These are phyloP conservation scores for Antigone vipio DNA, from an alignment of 2,113 vertebrate species.

Conservation along the genomic window DNA sequence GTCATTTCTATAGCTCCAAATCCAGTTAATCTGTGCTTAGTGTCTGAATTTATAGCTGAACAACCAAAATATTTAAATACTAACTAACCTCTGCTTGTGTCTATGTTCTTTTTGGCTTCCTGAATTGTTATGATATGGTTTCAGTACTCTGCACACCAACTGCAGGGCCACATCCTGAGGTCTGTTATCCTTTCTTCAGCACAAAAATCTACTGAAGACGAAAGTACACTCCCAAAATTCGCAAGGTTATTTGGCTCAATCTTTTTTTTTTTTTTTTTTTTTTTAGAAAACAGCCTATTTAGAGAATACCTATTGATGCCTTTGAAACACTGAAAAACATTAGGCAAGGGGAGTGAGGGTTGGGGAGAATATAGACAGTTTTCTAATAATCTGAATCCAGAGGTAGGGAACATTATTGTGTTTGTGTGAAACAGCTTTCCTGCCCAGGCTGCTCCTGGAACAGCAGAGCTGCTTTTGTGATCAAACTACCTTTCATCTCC, in stretches of 20 bases:
- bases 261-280: neutral
- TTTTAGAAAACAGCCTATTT: neutral
- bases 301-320: neutral
- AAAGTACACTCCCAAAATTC: neutral
- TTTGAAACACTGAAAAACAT: neutral
- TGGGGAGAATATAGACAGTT: neutral
- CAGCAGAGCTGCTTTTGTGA: neutral
- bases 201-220: neutral
- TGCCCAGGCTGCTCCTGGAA: neutral
- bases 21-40: conserved; percentile 9
- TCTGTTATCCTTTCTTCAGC: neutral
- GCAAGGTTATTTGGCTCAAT: neutral
- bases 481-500: neutral
- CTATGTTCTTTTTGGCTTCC: neutral
- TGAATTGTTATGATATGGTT: neutral
- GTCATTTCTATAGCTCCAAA: conserved; percentile 6
- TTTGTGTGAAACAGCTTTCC: neutral
- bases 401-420: neutral
- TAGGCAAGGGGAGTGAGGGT: neutral
- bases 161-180: neutral
- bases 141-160: neutral
- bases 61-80: conserved; percentile 20
- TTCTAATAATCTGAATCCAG: neutral
- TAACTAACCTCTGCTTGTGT: neutral
- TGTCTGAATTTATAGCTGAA: neutral